Evolutionary conservation across 1,140 invertebrate species (phyloP), one percentile per base, ranked within the genome.

Genomic region (Mycetomoellerius zeteki): DNA sequence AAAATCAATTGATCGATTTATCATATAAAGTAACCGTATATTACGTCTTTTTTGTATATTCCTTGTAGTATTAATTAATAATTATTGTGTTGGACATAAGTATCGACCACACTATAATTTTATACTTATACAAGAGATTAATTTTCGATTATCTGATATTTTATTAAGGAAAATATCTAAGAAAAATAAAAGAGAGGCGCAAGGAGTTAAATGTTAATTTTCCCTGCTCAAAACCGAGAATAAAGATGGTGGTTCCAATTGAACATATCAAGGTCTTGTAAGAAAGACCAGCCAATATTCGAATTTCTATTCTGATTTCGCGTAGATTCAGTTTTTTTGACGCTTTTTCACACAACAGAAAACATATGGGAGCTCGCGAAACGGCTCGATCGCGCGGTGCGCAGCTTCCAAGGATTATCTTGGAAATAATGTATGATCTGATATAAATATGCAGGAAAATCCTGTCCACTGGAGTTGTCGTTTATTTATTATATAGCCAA

Each of bases 201-300:
- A 82, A 73, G 33, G 24, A 80, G 19, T 82, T 73, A 72, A 43
- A 64, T n/a, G 10, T 71, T 24, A 33, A 72, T 14, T 72, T 82
- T 58, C 1, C 24, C 37, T 47, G 54, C 71, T 84, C 43, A 43
- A 82, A 82, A 24, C 67, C 54, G 67, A 84, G 37, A 19, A 60
- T 47, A 65, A 52, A 89, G 43, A 92, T 87, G 86, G 78, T 93
- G 91, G 88, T 94, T 92, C 88, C 90, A 93, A 93, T 89, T 89
- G 91, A 93, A 94, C 93, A 94, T 94, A 94, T 94, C 93, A 94
- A 90, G 90, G 88, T 88, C 92, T 89, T 86, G 73, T 88, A 84
- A 56, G 67, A 88, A 88, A 90, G 90, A 89, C 87, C 88, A 90
- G 91, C 91, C 93, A 93, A 93, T 89, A 88, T 80, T 52, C 84